Conservation (phyloP, 2,113 vertebrate species). For the Panthera uncia region DNA sequence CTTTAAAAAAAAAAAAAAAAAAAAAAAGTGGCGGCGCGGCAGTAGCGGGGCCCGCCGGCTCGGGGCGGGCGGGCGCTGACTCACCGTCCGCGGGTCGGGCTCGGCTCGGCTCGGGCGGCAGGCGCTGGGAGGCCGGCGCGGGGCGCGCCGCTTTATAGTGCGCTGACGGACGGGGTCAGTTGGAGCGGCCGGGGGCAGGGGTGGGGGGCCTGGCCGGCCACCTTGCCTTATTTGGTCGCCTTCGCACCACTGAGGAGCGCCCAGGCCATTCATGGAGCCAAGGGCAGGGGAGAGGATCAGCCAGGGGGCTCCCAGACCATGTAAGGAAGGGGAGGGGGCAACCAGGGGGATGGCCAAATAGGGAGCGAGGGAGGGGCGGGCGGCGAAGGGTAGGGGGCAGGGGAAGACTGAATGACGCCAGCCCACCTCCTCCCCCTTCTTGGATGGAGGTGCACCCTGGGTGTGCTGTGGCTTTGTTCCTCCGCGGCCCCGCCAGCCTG, state of each 20-base stretch:
- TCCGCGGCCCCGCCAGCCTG: background rate
- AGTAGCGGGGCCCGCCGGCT: fast-evolving
- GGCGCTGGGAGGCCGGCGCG: conserved; percentile 26
- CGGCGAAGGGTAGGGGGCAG: conserved; percentile 55
- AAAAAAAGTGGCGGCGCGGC: background rate
- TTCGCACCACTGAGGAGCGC: conserved; percentile 84
- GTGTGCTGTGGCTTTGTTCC: background rate
- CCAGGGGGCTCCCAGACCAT: conserved; percentile 84
- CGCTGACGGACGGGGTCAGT: conserved; percentile 79
- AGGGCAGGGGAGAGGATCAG: conserved; percentile 79
- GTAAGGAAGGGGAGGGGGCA: conserved; percentile 86
- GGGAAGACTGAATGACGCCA: conserved; percentile 55
- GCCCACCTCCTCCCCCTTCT: conserved; percentile 26
- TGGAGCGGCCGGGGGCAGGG: conserved; percentile 68
- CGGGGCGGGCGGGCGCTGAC: background rate
- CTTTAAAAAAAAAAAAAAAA: background rate
- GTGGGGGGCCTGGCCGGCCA: conserved; percentile 79
- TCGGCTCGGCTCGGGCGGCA: background rate
- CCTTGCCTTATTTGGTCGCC: conserved; percentile 92
- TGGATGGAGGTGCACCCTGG: conserved; percentile 47
- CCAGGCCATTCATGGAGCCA: conserved; percentile 92
- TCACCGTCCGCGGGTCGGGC: conserved; percentile 46
- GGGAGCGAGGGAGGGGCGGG: conserved; percentile 80
- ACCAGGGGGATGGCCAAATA: conserved; percentile 84
- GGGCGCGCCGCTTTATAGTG: conserved; percentile 75